Conservation (phyloP, 2,888 invertebrate species). For the Dichetophora obliterata region DNA sequence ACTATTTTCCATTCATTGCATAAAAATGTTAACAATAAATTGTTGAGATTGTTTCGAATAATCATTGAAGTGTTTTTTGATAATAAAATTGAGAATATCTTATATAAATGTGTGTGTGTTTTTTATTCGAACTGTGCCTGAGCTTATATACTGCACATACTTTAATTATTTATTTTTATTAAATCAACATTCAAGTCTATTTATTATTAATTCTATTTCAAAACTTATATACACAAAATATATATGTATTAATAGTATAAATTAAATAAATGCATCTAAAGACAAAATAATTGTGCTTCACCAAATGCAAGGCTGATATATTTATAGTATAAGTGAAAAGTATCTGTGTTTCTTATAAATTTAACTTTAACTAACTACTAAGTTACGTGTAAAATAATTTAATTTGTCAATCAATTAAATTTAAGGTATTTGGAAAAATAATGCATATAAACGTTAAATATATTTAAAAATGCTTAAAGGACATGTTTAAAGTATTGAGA, state of each 20-base stretch:
- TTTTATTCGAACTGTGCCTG: conserved; percentile 17
- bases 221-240: background rate
- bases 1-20: conserved; percentile 4
- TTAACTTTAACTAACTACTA: background rate
- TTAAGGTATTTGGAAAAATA: no score
- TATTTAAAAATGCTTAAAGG: background rate
- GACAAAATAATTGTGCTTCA: conserved; percentile 6
- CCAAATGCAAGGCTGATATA: no score
- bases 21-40: conserved; percentile 9
- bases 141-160: conserved; percentile 8
- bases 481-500: background rate
- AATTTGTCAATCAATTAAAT: no score
- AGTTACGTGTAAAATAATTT: no score
- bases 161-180: conserved; percentile 4
- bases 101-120: background rate
- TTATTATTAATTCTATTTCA: background rate
- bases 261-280: background rate
- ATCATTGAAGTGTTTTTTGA: background rate
- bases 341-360: background rate
- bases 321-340: background rate
- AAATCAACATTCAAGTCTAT: conserved; percentile 9
- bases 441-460: no score
- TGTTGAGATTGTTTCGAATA: conserved; percentile 5
- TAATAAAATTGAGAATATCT: conserved; percentile 10
- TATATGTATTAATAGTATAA: background rate